Conservation (phyloP, 2,113 vertebrate genomes). For the Sarotherodon lohbergeri region DNA sequence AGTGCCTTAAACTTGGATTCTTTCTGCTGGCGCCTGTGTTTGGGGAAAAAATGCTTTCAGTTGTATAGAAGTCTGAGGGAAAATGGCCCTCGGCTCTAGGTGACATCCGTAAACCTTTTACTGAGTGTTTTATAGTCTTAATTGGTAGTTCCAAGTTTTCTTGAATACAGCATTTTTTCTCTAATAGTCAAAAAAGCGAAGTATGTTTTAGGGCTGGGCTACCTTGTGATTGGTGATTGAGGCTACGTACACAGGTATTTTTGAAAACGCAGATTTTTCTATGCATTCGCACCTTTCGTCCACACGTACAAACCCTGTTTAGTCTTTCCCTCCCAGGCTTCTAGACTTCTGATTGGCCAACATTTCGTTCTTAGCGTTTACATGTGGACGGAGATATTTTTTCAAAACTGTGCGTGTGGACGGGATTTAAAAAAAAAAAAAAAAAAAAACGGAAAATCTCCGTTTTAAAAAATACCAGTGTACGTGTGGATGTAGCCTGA, state of each 20-base stretch:
- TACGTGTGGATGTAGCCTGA: neutral
- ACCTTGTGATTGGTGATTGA: neutral
- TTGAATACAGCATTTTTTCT: neutral
- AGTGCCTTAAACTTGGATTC: neutral
- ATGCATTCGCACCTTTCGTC: too few relatives aligned
- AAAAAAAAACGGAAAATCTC: neutral
- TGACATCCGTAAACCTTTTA: neutral
- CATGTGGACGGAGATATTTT: neutral
- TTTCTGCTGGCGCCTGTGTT: neutral
- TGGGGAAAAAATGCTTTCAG: neutral
- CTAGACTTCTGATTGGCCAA: neutral
- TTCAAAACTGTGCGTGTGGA: rapidly evolving
- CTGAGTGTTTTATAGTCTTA: neutral
- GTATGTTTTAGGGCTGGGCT: neutral
- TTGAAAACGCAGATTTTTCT: neutral
- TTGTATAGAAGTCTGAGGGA: rapidly evolving
- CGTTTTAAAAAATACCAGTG: neutral
- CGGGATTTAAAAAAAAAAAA: neutral
- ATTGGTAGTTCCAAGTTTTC: neutral
- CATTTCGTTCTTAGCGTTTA: rapidly evolving
- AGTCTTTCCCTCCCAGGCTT: neutral
- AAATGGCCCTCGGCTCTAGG: neutral
- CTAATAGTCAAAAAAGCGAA: neutral
- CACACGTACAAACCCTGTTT: neutral
- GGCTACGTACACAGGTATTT: neutral